Percentiles rank a stretch among this genome's conserved stretches.
phyloP scores from a whole-genome alignment of 2,797 vertebrate genomes.

The Xyrichtys novacula region DNA sequence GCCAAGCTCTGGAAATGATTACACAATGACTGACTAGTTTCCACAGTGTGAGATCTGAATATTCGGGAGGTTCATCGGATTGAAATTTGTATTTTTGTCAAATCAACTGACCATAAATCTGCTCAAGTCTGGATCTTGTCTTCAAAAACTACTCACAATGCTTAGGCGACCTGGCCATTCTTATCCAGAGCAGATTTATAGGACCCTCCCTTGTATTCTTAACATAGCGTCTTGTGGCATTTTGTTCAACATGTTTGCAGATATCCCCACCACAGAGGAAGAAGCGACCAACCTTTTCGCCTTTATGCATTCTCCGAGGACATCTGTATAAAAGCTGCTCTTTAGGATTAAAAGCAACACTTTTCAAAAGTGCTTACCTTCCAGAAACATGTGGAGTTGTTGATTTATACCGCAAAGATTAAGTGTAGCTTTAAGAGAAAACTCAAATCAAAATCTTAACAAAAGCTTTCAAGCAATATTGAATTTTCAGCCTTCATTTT shows the following conservation, averaged over 20 bases:
- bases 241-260: neutral
- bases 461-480: constrained; percentile 54
- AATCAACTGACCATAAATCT: neutral
- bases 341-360: constrained; percentile 16
- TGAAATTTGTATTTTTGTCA: neutral
- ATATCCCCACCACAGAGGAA: constrained; percentile 1
- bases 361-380: constrained; percentile 11
- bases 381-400: constrained; percentile 26
- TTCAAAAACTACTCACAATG: neutral
- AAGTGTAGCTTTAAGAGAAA: constrained; percentile 29
- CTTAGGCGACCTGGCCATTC: neutral
- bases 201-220: neutral
- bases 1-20: no score
- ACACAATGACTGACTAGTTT: no score
- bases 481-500: constrained; percentile 56
- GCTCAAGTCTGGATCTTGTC: constrained; percentile 6
- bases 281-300: constrained; percentile 8
- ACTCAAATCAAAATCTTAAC: constrained; percentile 36
- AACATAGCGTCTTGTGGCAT: constrained; percentile 16
- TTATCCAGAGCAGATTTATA: constrained; percentile 14
- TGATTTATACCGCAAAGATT: constrained; percentile 11
- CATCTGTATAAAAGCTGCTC: neutral
- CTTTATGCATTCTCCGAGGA: constrained; percentile 8
- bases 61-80: no score
- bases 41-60: neutral